Evolutionary conservation across 2,888 invertebrate genomes (phyloP), one percentile per base, ranked within the genome.

Genomic region (Sinopyrophorus schimmeli): DNA sequence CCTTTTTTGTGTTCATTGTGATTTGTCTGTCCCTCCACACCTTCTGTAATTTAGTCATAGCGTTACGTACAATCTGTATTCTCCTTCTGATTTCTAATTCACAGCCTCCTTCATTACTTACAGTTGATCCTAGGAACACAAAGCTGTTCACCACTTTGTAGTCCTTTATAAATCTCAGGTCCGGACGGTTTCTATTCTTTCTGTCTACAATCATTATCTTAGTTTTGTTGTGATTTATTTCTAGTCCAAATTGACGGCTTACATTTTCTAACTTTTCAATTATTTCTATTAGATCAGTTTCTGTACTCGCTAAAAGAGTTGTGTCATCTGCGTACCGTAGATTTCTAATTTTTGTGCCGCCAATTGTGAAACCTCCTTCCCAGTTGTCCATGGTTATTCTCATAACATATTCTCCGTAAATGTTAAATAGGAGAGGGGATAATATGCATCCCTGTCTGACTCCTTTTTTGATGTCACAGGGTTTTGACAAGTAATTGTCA

Each of bases 51-150:
- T 27, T 27, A 27, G 3, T 11, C 27, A 24, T 9, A 24, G 27
- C 3, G 27, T 27, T 27, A 10, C 27, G 27, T 27, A 14, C 11
- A 27, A 11, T 27, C 27, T 27, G 11, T 27, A 27, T 27, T 27
- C 27, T 27, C 27, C 4, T 16, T 32, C 18, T 32, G 17, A 32
- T 32, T 32, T 32, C 32, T 32, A 17, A 18, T 32, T 16, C 16
- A 9, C 32, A 32, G 3, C 16, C 16, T 14, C 15, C 17, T 32
- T 32, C 32, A 9, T 32, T 32, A 17, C 17, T 18, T 32, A 32
- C 17, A 3, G 18, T 17, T 32, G 18, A n/a, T 3, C 32, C 32
- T 32, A 32, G 10, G 18, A n/a, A 32, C n/a, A 32, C 18, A 30
- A 30, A 11, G 14, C 12, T 12, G 12, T 30, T 15, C 15, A 30